Base-by-base conservation (phyloP, 2,888 invertebrate species). In the Tribolium freemani region DNA sequence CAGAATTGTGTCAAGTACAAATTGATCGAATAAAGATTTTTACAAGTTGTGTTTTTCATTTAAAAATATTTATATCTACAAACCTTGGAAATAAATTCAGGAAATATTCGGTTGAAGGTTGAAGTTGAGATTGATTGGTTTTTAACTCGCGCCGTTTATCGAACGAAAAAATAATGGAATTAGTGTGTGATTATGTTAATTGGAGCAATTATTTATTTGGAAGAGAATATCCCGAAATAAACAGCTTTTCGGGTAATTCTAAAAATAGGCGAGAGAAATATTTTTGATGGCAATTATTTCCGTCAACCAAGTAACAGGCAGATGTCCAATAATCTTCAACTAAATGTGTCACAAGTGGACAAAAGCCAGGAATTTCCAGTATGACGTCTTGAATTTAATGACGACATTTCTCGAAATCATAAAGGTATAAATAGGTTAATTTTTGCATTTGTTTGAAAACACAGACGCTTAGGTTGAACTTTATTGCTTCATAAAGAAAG, bases 301-400 rank as follows among this genome's bases (percentile, higher is more conserved):
- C 61, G 61, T 31, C 56, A 20, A 30, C 13, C 44, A 48, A 48
- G 11, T 31, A 61, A 61, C 48, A 48, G 61, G 61, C 61, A 61
- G 21, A 10, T 6, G 5, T 48, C 61, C 61, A 61, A 61, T n/a
- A 16, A 11, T 44, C 6, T 20, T n/a, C 20, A 20, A 56, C 58
- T 58, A 58, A 58, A 58, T 20, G 58, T 44, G 58, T 58, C 20
- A 45, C 16, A 16, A 30, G 31, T 51, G 51, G 51, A 44, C 44
- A 58, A 58, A 31, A 30, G 48, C 30, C 48, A 48, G 60, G 11
- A 16, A 61, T 11, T 44, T 61, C n/a, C 10, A 31, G 2, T 46
- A 8, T 61, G 60, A 61, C 60, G 60, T 26, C 20, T 21, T n/a
- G 3, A 53, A 9, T 21, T 45, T 11, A 9, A 48, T 48, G 60